Evolutionary conservation across 2,113 vertebrate genomes (phyloP).

Genomic region (Zosterops hypoxanthus): DNA sequence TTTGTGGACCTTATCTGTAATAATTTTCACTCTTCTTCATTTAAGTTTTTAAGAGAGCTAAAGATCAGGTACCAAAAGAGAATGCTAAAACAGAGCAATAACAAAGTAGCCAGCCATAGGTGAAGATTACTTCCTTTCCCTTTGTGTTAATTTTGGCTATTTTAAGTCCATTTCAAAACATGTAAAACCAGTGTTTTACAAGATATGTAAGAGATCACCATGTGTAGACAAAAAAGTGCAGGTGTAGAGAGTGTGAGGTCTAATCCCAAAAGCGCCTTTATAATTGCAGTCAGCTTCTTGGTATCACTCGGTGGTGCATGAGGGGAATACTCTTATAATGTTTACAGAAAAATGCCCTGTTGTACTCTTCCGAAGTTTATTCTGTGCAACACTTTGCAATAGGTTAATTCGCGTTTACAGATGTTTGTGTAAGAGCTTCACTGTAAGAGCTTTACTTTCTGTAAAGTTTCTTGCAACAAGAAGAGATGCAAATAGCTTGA

Average conservation of each 20-base stretch:
- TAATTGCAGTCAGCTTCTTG: not conserved
- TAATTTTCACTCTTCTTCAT: not conserved
- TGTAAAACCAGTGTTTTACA: not conserved
- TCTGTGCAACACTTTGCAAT: not conserved
- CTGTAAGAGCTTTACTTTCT: not conserved
- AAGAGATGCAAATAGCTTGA: not conserved
- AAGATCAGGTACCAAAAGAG: not conserved
- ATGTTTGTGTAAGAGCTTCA: not conserved
- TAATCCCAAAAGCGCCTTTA: not conserved
- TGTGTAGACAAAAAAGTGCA: not conserved
- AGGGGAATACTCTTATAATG: not conserved
- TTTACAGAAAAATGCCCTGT: not conserved
- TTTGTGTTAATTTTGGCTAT: not conserved
- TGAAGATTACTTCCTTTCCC: not conserved
- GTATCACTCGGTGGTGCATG: not conserved
- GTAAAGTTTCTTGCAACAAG: not conserved
- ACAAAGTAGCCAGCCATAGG: not conserved
- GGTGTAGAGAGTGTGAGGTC: not conserved
- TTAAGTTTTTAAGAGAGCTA: not conserved
- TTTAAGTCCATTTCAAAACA: not conserved
- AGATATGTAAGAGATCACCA: accelerated
- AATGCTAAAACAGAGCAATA: not conserved
- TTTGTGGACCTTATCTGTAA: not conserved
- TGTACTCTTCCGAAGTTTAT: not conserved
- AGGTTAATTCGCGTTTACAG: not conserved